Evolutionary conservation across 2,797 vertebrate genomes (phyloP).

Genomic region (Echeneis naucrates): DNA sequence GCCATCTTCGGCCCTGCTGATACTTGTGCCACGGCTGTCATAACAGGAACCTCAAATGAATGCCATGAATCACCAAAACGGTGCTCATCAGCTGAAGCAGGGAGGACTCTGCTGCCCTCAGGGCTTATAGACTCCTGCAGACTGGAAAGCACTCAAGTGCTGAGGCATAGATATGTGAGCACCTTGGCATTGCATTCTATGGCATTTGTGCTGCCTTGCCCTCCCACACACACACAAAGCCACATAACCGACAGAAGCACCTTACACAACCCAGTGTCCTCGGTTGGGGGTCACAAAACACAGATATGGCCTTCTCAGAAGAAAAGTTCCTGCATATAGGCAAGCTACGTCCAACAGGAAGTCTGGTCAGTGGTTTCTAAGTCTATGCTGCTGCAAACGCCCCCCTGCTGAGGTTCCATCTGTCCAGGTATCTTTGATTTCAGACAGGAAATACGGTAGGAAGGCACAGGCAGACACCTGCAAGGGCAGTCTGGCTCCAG

Average conservation of each 20-base stretch:
- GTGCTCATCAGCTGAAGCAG: slow-evolving; percentile 33
- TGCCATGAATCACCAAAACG: slow-evolving; percentile 53
- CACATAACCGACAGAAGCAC: slow-evolving; percentile 28
- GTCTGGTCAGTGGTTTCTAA: slow-evolving; percentile 28
- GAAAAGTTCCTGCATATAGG: slow-evolving; percentile 14
- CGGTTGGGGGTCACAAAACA: slow-evolving; percentile 24
- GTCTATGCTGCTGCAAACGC: neutral
- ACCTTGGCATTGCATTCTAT: slow-evolving; percentile 45
- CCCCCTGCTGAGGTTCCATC: neutral
- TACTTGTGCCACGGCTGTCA: slow-evolving; percentile 51
- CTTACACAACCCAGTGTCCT: slow-evolving; percentile 36
- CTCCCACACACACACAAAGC: slow-evolving; percentile 19
- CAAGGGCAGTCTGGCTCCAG: slow-evolving; percentile 49
- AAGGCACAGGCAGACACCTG: slow-evolving; percentile 71
- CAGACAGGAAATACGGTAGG: slow-evolving; percentile 16
- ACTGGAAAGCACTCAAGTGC: slow-evolving; percentile 61
- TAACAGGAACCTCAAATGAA: slow-evolving; percentile 53
- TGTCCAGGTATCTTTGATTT: neutral
- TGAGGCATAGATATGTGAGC: slow-evolving; percentile 66
- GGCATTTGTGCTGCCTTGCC: slow-evolving; percentile 20
- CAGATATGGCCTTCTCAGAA: slow-evolving; percentile 15
- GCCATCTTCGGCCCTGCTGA: slow-evolving; percentile 28
- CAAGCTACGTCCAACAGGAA: slow-evolving; percentile 17
- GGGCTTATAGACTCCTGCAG: slow-evolving; percentile 16
- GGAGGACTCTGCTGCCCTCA: slow-evolving; percentile 22